Base-by-base conservation (phyloP, 2,888 invertebrate species). In the Drosophila pegasa region DNA sequence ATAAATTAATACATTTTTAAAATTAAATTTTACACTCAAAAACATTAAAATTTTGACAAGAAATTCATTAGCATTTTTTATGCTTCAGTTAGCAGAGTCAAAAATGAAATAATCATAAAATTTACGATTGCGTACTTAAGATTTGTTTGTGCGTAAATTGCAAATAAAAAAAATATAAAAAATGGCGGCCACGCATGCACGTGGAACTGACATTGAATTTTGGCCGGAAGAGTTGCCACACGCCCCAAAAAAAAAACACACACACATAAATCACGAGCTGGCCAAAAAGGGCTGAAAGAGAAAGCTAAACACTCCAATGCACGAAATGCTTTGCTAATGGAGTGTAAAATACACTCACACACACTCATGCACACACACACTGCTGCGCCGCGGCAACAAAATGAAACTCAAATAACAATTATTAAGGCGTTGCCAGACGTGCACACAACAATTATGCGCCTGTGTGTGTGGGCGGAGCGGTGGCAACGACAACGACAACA, bases 341-440 rank as follows among this genome's bases (percentile, higher is more conserved):
- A 77, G 78, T 83, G 75, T 89, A 83, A 83, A 74, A 75, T 68
- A 66, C 61, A 71, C 59, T 71, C 77, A 70, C 60, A 78, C 52
- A 71, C 43, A 57, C 63, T 9, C 55, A 47, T 41, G 54, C 51
- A 51, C 12, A 51, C 16, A 33, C n/a, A 3, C 14, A 27, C 35
- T 12, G 22, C 14, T 6, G 10, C 18, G 56, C 56, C 58, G 59
- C 52, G 61, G 51, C 69, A 71, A 82, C 88, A 83, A 83, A 82
- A 84, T 84, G 81, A 75, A 89, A 84, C 88, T 90, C 90, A 91
- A 90, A 90, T 89, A 88, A 89, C 81, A 90, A 90, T 88, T 84
- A 86, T 87, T 88, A 91, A 90, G 90, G 91, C 90, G 91, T 90
- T 91, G 89, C 91, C 91, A 89, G 90, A 89, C 89, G 72, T 63